Percentiles rank a stretch among this genome's conserved stretches.
phyloP scores from a whole-genome alignment of 2,888 invertebrate species.

The Halocaridina rubra region DNA sequence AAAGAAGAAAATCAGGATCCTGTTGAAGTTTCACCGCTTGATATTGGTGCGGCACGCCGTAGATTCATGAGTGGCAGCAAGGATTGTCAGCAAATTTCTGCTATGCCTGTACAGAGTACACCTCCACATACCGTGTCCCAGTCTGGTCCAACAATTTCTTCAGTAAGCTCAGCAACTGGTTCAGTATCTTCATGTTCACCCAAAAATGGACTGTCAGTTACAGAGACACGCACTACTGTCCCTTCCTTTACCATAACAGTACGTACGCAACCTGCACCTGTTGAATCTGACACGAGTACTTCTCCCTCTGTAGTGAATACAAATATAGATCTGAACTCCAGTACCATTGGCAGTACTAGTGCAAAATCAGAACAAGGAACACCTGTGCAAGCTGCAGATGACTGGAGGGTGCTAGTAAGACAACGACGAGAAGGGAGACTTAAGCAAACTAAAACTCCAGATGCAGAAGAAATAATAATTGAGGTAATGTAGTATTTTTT shows the following conservation, averaged over 20 bases:
- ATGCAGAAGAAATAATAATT: constrained; percentile 56
- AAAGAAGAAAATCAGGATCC: not conserved
- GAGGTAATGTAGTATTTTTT: constrained; percentile 54
- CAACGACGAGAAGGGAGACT: constrained; percentile 61
- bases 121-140: not conserved
- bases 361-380: constrained; percentile 17
- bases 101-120: not conserved
- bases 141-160: not conserved
- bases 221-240: constrained; percentile 19
- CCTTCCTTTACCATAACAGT: constrained; percentile 51
- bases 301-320: not conserved
- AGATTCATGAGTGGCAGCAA: constrained; percentile 41
- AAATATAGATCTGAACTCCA: not conserved
- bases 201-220: not conserved
- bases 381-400: constrained; percentile 32
- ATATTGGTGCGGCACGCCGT: constrained; percentile 42
- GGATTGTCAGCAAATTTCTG: not conserved
- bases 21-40: constrained; percentile 31
- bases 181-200: not conserved
- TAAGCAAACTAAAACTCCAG: constrained; percentile 58
- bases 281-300: not conserved
- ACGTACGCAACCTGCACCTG: constrained; percentile 14
- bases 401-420: constrained; percentile 60
- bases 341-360: not conserved
- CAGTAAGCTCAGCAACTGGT: not conserved